Percentiles rank a stretch among this genome's conserved stretches.
phyloP scores from a whole-genome alignment of 2,113 vertebrate species.

The Gavialis gangeticus region DNA sequence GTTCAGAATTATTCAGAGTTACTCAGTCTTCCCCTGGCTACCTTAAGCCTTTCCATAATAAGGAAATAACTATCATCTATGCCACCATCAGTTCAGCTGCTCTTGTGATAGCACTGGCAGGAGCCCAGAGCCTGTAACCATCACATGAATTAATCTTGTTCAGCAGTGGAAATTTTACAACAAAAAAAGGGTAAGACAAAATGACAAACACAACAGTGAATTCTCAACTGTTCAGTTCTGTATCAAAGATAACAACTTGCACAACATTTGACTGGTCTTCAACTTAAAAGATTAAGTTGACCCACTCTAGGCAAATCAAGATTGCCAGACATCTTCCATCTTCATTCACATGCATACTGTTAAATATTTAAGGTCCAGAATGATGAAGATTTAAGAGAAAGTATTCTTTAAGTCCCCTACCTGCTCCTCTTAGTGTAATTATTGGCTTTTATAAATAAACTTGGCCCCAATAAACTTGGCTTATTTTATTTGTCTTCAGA shows the following conservation, averaged over 20 bases:
- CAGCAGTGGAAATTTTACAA: not conserved
- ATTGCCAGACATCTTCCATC: not conserved
- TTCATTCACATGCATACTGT: not conserved
- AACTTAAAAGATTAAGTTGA: not conserved
- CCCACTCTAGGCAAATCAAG: not conserved
- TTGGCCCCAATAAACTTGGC: no score
- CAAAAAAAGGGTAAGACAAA: not conserved
- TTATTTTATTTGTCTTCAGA: no score
- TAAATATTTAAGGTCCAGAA: slow-evolving; percentile 32
- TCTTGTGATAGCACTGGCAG: not conserved
- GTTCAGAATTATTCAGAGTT: not conserved
- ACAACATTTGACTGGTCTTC: not conserved
- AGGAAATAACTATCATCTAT: not conserved
- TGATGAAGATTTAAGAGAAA: not conserved
- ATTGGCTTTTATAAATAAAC: no score
- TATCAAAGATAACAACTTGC: not conserved
- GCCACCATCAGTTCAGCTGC: not conserved
- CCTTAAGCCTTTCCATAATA: not conserved
- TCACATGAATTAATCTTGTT: not conserved
- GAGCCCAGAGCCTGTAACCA: not conserved
- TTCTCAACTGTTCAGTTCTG: not conserved
- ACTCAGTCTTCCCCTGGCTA: not conserved
- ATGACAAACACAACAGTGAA: not conserved
- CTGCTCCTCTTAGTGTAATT: no score
- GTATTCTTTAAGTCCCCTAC: no score